Evolutionary conservation across 53 echinoderm and acorn worm species (phyloP).

Genomic region (Holothuria leucospilota): DNA sequence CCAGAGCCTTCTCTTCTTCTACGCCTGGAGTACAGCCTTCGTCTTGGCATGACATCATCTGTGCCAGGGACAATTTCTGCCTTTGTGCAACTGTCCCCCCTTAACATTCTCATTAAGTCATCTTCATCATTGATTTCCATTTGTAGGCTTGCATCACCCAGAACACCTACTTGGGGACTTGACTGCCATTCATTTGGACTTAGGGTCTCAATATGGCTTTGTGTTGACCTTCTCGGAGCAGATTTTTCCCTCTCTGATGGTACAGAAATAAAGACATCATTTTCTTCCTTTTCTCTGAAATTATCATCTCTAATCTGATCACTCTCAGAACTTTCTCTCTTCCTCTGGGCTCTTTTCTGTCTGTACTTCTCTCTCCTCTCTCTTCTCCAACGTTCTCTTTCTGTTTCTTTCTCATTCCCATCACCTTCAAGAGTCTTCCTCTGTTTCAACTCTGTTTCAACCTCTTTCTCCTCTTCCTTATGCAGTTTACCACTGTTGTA

Average conservation of each 20-base stretch:
- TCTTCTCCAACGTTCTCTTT: conserved; percentile 37
- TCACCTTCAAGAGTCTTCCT: background rate
- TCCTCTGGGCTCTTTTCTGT: conserved; percentile 8
- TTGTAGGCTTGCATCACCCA: background rate
- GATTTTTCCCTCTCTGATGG: too few species aligned
- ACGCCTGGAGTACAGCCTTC: background rate
- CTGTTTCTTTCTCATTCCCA: background rate
- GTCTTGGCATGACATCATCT: conserved; percentile 40
- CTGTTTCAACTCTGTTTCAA: background rate
- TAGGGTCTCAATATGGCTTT: too few species aligned
- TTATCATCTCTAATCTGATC: too few species aligned
- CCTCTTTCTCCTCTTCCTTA: background rate
- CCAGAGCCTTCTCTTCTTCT: conserved; percentile 28
- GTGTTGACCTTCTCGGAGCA: too few species aligned
- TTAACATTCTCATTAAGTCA: conserved; percentile 79
- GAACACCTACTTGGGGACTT: too few species aligned
- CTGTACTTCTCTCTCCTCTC: conserved; percentile 28
- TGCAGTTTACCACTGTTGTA: too few species aligned
- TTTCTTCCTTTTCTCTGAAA: too few species aligned
- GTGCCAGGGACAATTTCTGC: conserved; percentile 35
- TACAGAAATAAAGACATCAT: too few species aligned
- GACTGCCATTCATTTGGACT: too few species aligned
- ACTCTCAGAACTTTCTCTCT: too few species aligned
- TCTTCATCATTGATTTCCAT: conserved; percentile 69
- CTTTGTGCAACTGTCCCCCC: conserved; percentile 57